phyloP scores from a whole-genome alignment of 2,888 invertebrate species.

The Nomada fucata region DNA sequence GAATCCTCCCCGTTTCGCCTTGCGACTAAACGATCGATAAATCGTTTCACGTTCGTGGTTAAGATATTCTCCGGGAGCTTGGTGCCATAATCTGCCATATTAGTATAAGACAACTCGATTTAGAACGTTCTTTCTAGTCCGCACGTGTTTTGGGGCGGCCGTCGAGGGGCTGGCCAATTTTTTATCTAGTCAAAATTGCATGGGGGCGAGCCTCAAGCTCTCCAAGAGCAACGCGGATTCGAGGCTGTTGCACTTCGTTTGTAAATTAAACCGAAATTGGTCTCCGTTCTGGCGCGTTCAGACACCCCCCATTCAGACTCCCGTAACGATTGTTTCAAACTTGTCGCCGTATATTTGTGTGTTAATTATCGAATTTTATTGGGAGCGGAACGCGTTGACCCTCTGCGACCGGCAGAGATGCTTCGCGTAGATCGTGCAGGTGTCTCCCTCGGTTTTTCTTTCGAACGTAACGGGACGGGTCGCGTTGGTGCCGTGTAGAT shows the following conservation, averaged over 20 bases:
- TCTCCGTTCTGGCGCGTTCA: not conserved
- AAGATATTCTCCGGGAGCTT: slow-evolving; percentile 43
- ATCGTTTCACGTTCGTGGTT: not conserved
- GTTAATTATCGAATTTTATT: not conserved
- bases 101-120: slow-evolving; percentile 63
- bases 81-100: slow-evolving; percentile 80
- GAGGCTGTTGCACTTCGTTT: not conserved
- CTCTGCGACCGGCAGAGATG: not conserved
- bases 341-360: not conserved
- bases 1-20: too few relatives aligned
- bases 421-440: not conserved
- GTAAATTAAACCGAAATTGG: not conserved
- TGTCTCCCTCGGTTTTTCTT: not conserved
- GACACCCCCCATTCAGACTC: not conserved
- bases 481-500: not conserved
- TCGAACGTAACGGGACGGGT: not conserved
- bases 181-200: slow-evolving; percentile 71
- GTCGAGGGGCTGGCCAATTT: slow-evolving; percentile 4
- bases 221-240: not conserved
- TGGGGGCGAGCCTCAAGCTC: slow-evolving; percentile 29
- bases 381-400: not conserved
- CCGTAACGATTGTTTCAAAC: not conserved
- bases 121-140: slow-evolving; percentile 50
- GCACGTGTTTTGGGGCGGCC: slow-evolving; percentile 7
- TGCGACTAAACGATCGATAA: too few relatives aligned